Evolutionary conservation across 2,888 invertebrate species (phyloP), one percentile per base, ranked within the genome.

Genomic region (Phengaris arion): DNA sequence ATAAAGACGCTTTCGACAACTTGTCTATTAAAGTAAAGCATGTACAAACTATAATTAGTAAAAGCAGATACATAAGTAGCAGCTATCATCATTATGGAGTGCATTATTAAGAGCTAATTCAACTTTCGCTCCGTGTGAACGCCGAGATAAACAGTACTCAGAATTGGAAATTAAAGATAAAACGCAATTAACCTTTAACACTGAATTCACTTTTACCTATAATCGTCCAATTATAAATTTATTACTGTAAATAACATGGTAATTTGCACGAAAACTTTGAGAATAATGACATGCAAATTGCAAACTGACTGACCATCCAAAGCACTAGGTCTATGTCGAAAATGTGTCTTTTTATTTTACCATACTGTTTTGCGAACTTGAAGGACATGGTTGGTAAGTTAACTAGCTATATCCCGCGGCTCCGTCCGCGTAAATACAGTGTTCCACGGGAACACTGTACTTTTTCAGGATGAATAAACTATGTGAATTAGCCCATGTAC

Each of bases 131-230:
- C 15, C 69, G 48, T 69, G 69, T 69, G 69, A 69, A 69, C n/a
- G 48, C 22, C 69, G 69, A 69, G 69, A 69, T 69, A 69, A 69
- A 15, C 46, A 64, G 64, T 64, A 64, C 64, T 48, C n/a, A 48
- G 46, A n/a, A 69, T 48, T 69, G 69, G 69, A 46, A 69, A 69
- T 69, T 69, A 46, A 69, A 69, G 48, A 69, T 69, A 48, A 48
- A 69, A 69, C 15, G 22, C 69, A 69, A 69, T 69, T 69, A 48
- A 69, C 69, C 69, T 69, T 69, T 46, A 69, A 69, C 69, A n/a
- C 48, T 69, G n/a, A 69, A 69, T 69, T 69, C 48, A 69, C 69
- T 69, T 48, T 69, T 69, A 69, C 69, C 15, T n/a, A 15, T 69
- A 48, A 69, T n/a, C 48, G 48, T 69, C 46, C 48, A 15, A 15